Conservation (phyloP, 1,140 invertebrate species). For the Drosophila lacteicornis region DNA sequence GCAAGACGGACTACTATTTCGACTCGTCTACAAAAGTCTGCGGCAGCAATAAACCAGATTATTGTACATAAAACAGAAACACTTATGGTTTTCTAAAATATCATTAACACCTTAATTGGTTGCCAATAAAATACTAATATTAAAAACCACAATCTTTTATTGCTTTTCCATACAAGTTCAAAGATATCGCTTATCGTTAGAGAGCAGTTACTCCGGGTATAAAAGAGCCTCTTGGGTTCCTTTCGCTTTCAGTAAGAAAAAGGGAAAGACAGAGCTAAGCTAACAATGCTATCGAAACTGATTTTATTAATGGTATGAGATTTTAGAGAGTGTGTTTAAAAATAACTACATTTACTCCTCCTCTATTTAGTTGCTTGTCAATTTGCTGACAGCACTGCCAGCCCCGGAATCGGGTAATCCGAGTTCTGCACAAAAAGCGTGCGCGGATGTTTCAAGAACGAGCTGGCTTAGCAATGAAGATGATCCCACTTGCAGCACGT, state of each 20-base stretch:
- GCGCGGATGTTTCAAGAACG: background rate
- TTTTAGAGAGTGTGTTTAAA: background rate
- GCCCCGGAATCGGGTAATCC: background rate
- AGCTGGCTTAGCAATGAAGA: background rate
- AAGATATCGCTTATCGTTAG: background rate
- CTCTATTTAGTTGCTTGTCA: background rate
- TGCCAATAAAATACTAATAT: constrained; percentile 2
- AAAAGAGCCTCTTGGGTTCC: background rate
- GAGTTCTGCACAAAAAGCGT: background rate
- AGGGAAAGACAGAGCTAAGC: background rate
- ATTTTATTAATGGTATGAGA: background rate
- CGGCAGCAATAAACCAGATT: constrained; percentile 6
- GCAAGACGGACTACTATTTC: constrained; percentile 23
- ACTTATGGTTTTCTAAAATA: background rate
- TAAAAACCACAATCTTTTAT: background rate
- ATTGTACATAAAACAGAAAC: constrained; percentile 28
- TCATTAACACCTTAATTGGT: background rate
- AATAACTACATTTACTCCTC: background rate
- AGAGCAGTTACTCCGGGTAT: background rate
- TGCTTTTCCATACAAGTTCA: too few species aligned
- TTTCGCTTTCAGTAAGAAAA: background rate
- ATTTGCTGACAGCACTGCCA: constrained; percentile 1
- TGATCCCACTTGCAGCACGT: background rate
- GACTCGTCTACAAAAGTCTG: background rate
- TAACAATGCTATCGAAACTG: constrained; percentile 5